Evolutionary conservation across 2,113 vertebrate genomes (phyloP).

Genomic region (Hypocryptadius cinnamomeus): DNA sequence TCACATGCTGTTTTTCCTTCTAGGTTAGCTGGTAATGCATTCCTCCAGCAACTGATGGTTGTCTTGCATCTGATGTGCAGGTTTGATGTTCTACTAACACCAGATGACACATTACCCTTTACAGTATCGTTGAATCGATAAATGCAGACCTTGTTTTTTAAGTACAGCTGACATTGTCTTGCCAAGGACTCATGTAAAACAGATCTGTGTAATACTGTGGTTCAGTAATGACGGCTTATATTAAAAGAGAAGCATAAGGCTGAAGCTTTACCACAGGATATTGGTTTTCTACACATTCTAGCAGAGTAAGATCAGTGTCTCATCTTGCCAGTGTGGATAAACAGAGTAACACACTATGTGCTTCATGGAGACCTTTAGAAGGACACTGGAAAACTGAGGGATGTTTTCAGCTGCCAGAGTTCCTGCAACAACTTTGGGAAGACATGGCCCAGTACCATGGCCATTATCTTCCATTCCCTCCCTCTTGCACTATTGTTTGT

Average conservation of each 20-base stretch:
- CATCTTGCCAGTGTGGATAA: not conserved
- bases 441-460: not conserved
- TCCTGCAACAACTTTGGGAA: not conserved
- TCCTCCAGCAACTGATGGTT: constrained; percentile 30
- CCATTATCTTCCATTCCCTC: not conserved
- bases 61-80: constrained; percentile 45
- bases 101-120: constrained; percentile 57
- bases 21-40: not conserved
- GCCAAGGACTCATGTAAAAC: constrained; percentile 52
- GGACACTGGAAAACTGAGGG: not conserved
- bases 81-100: constrained; percentile 49
- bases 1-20: not conserved
- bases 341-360: not conserved
- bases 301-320: not conserved
- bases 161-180: constrained; percentile 47
- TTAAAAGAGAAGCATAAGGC: constrained; percentile 27
- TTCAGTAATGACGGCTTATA: constrained; percentile 25
- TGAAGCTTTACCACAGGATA: constrained; percentile 50
- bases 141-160: constrained; percentile 57
- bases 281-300: constrained; percentile 34
- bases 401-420: not conserved
- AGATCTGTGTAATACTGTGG: constrained; percentile 14
- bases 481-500: not conserved
- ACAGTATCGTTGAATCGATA: constrained; percentile 40
- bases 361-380: not conserved